Evolutionary conservation across 2,113 vertebrate species (phyloP).

Genomic region (Sula dactylatra): DNA sequence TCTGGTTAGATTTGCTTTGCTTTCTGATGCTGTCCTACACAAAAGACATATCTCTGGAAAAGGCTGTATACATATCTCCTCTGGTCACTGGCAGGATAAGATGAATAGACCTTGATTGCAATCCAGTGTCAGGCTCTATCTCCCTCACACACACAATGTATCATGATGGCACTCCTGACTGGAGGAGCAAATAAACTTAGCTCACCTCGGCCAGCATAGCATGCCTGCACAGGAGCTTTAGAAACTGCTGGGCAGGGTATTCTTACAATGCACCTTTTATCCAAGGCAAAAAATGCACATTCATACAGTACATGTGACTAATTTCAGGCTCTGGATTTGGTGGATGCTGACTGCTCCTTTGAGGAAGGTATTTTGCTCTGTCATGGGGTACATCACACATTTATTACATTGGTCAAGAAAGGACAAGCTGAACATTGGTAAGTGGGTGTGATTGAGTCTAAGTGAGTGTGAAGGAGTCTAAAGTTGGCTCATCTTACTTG

Average conservation of each 20-base stretch:
- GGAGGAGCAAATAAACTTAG: neutral
- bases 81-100: neutral
- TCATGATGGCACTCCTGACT: neutral
- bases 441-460: neutral
- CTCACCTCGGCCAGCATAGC: neutral
- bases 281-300: neutral
- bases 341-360: neutral
- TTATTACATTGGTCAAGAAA: neutral
- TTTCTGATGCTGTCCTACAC: neutral
- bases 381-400: neutral
- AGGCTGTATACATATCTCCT: neutral
- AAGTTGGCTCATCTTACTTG: neutral
- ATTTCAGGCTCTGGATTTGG: neutral
- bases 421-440: neutral
- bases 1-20: neutral
- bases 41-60: neutral
- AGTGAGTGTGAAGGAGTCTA: constrained; percentile 1
- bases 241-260: neutral
- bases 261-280: neutral
- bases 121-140: neutral
- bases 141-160: neutral
- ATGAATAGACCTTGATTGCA: neutral
- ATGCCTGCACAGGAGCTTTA: neutral
- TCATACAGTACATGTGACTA: neutral
- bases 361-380: neutral